These are phyloP conservation scores for Toxotes jaculatrix DNA, from an alignment of 2,113 vertebrate species.

Conservation along the genomic window DNA sequence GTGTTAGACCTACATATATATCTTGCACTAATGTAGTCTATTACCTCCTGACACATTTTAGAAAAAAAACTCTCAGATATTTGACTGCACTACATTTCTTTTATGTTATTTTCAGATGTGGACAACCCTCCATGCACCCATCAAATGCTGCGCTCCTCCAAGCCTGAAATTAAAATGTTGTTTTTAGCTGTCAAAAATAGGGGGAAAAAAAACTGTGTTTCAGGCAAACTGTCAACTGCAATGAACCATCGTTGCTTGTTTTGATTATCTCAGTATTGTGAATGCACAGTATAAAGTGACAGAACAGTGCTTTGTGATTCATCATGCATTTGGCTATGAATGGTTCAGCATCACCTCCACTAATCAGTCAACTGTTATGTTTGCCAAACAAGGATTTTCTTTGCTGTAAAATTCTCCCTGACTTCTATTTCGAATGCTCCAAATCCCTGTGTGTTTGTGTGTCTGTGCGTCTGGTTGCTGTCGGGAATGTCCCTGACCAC, in stretches of 20 bases:
- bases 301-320: conserved; percentile 41
- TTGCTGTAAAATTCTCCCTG: conserved; percentile 42
- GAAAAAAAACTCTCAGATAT: background rate
- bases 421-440: conserved; percentile 28
- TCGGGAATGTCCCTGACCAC: conserved; percentile 58
- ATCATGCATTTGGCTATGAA: conserved; percentile 27
- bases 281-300: conserved; percentile 36
- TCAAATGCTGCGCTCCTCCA: conserved; percentile 34
- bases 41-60: conserved; percentile 8
- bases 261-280: conserved; percentile 31
- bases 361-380: conserved; percentile 51
- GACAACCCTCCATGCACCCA: conserved; percentile 12
- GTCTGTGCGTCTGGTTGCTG: conserved; percentile 50
- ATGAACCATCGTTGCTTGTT: conserved; percentile 5
- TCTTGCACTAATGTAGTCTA: background rate
- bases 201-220: background rate
- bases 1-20: background rate
- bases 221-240: conserved; percentile 36
- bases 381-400: conserved; percentile 42
- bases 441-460: conserved; percentile 26
- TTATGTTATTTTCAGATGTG: conserved; percentile 28
- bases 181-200: conserved; percentile 46
- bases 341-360: conserved; percentile 37
- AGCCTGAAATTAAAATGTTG: conserved; percentile 64
- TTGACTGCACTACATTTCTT: conserved; percentile 25